Evolutionary conservation across 2,888 invertebrate genomes (phyloP).

Genomic region (Trissolcus japonicus): DNA sequence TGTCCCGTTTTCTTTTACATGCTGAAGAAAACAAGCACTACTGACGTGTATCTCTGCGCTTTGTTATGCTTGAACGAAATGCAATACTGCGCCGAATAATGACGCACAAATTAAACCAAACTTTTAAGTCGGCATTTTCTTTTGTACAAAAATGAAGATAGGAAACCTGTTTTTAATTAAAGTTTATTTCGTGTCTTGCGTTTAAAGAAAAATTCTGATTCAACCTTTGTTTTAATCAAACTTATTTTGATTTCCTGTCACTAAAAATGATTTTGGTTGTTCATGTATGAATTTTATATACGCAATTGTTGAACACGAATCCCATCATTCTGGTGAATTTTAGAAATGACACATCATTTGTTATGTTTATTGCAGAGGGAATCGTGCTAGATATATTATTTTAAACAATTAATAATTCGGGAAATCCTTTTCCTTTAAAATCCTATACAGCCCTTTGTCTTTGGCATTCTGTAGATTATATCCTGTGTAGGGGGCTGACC

Average conservation of each 20-base stretch:
- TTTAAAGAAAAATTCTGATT: constrained; percentile 2
- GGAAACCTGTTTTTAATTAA: constrained; percentile 8
- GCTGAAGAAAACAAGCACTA: constrained; percentile 30
- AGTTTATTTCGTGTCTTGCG: neutral
- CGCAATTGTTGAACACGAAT: neutral
- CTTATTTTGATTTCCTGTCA: neutral
- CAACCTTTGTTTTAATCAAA: neutral
- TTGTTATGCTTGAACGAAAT: constrained; percentile 40
- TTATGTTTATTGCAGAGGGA: constrained; percentile 14
- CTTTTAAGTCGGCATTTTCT: constrained; percentile 3
- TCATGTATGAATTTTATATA: neutral
- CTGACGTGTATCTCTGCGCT: constrained; percentile 16
- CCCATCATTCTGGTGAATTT: neutral
- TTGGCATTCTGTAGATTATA: constrained; percentile 62
- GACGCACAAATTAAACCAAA: constrained; percentile 12
- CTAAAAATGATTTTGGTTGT: neutral
- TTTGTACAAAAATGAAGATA: constrained; percentile 6
- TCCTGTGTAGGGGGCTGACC: constrained; percentile 62
- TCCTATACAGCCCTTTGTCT: constrained; percentile 70
- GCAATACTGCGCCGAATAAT: constrained; percentile 39
- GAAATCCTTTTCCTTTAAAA: constrained; percentile 59
- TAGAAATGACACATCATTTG: constrained; percentile 1
- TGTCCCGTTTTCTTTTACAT: constrained; percentile 12
- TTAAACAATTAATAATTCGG: constrained; percentile 58
- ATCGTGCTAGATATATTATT: constrained; percentile 48